Evolutionary conservation across 2,113 vertebrate genomes (phyloP), one percentile per base, ranked within the genome.

Genomic region (Stomatorhinus ivindoensis): DNA sequence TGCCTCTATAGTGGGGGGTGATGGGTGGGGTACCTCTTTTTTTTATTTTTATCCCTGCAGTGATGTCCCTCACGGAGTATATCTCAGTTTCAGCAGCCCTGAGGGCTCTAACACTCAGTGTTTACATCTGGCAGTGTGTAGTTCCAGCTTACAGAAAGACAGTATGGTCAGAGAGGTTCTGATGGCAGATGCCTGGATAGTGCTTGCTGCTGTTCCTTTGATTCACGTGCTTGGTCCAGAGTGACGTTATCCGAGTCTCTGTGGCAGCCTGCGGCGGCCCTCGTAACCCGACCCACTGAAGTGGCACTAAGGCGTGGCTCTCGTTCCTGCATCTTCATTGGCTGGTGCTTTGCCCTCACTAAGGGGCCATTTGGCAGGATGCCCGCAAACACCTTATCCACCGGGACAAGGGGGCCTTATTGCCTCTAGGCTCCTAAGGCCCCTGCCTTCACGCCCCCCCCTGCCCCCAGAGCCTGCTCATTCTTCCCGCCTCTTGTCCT

Each of bases 321-420:
- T 31, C 11, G 11, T 13, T 50, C 13, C 44, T 48, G 24, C 47
- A 1, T 50, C 11, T 27, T 31, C 24, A 48, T 15, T 48, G 83
- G 83, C 31, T 86, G n/a, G 83, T 86, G 10, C 46, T 48, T 86
- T 86, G 24, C 44, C 44, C 47, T 86, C 47, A 24, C 44, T n/a
- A 86, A 80, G 73, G 83, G 83, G 24, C 83, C n/a, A 11, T 50
- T 50, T 86, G 83, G 83, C 83, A 86, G 83, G 8, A 13, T 2
- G 19, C 83, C 83, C 47, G 21, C 3, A 50, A 48, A 50, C 83
- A 86, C 83, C 83, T 80, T 86, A 27, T 50, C 44, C 47, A 50
- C 83, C 13, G n/a, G 46, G 83, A 86, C 83, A 86, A 86, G 83
- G 21, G 83, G 47, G 83, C 83, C n/a, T 86, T 86, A 47, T 86